Evolutionary conservation across 2,113 vertebrate species (phyloP), one percentile per base, ranked within the genome.

Genomic region (Lampris incognitus): DNA sequence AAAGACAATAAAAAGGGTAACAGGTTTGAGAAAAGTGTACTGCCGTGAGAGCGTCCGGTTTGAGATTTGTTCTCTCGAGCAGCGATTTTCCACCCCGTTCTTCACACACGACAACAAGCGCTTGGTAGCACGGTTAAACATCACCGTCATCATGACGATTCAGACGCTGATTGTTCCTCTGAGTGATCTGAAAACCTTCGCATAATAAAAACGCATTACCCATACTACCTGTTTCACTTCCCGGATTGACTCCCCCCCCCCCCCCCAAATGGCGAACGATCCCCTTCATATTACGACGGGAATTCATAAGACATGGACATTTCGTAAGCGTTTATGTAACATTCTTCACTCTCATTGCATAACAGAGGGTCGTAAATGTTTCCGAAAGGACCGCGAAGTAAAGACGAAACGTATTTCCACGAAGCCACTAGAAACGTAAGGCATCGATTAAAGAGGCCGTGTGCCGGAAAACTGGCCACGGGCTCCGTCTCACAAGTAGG

Each of bases 351-450:
- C 24, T 50, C 74, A 69, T 64, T 72, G 68, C 82, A 74, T 66
- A 75, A 66, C 54, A 51, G 60, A 64, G 49, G 41, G 51, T 69
- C 52, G 44, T 13, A 50, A 48, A 36, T 65, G 69, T 36, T 24
- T 3, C 74, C 46, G 44, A 71, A 75, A 83, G 61, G 40, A 51
- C 55, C 61, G 63, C 54, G 64, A 58, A 56, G 52, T 69, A 61
- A 74, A 83, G 87, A 84, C 46, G 73, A 68, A 74, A 71, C 10
- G 38, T 51, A 70, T 72, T 67, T 83, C 39, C 65, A 55, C 84
- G 66, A 77, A 86, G 84, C 74, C 65, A 81, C 66, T 88, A 87
- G 51, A 91, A 92, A 91, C 83, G 84, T 92, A 93, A 93, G 93
- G 93, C 93, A 92, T 92, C 60, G 78, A 69, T 89, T 81, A 66